Conservation (phyloP, 1,140 invertebrate genomes). For the Phenacoccus solenopsis region DNA sequence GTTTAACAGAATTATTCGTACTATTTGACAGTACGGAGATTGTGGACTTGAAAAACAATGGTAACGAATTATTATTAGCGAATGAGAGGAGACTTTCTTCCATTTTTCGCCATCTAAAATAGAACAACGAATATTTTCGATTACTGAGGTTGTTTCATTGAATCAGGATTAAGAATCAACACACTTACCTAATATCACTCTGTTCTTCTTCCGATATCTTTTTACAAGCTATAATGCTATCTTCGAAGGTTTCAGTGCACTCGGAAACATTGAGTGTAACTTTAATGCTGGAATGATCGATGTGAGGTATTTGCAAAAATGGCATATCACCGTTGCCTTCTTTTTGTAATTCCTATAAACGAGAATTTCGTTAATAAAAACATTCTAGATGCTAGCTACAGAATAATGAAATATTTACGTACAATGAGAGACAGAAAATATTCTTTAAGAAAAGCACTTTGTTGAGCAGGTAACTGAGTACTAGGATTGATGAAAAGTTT, state of each 20-base stretch:
- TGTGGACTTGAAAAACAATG: neutral
- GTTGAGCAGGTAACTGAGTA: conserved; percentile 60
- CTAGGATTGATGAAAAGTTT: conserved; percentile 62
- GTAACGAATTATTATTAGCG: neutral
- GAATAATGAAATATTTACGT: conserved; percentile 28
- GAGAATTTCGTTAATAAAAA: conserved; percentile 11
- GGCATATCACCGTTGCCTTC: conserved; percentile 41
- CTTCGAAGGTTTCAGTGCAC: neutral
- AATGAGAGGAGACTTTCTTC: conserved; percentile 56
- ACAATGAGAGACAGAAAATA: conserved; percentile 44
- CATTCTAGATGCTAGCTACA: conserved; percentile 11
- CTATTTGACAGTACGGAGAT: conserved; percentile 6
- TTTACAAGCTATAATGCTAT: neutral
- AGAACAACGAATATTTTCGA: neutral
- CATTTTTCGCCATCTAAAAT: conserved; percentile 44
- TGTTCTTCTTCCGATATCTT: neutral
- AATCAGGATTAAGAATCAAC: neutral
- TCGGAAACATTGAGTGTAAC: conserved; percentile 36
- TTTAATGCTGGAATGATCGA: conserved; percentile 50
- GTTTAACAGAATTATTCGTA: conserved; percentile 13
- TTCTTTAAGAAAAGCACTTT: conserved; percentile 73
- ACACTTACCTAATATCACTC: neutral
- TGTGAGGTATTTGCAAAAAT: conserved; percentile 50
- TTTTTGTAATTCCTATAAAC: conserved; percentile 33
- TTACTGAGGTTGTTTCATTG: neutral